Evolutionary conservation across 2,888 invertebrate genomes (phyloP), one percentile per base, ranked within the genome.

Genomic region (Lathronympha strigana): DNA sequence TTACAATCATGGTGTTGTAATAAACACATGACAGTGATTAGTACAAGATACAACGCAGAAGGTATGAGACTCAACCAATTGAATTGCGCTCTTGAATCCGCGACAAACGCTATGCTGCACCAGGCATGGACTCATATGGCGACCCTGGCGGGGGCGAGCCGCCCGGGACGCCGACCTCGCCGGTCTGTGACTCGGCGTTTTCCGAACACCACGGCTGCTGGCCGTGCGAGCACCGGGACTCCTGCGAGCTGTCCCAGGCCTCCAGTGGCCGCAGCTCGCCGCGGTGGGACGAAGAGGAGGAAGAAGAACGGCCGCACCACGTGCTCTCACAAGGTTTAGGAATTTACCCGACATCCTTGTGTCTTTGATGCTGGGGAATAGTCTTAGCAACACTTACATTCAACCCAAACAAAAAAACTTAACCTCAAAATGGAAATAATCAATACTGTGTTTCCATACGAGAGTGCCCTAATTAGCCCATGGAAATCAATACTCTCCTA

Each of bases 201-300:
- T 91, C 91, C 68, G 92, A 92, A 71, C 92, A 92, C 75, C 87
- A 87, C 76, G 89, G 89, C 68, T 90, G 90, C 75, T 90, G 90
- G 88, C 90, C 91, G 64, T 89, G 91, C 79, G 91, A 91, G 73
- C 88, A 87, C 66, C 87, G 86, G 13, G 87, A 88, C 19, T 87
- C 88, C 71, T 86, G 80, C 80, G 88, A 78, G 77, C 86, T 78
- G 70, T 90, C 92, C 75, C 89, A 88, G 73, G 81, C 79, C 38
- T 88, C 90, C 72, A 90, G 91, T 76, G 92, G 92, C 21, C 83
- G 91, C 72, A 81, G 90, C 73, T 92, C 92, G 70, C 92, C 92
- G 71, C 84, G 86, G 28, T 90, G 89, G 89, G 90, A 91, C 73
- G 84, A 88, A 38, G 90, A 90, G 63, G 91, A 91, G 11, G 90